phyloP scores from a whole-genome alignment of 2,888 invertebrate species.

The Lasioglossum lativentre region DNA sequence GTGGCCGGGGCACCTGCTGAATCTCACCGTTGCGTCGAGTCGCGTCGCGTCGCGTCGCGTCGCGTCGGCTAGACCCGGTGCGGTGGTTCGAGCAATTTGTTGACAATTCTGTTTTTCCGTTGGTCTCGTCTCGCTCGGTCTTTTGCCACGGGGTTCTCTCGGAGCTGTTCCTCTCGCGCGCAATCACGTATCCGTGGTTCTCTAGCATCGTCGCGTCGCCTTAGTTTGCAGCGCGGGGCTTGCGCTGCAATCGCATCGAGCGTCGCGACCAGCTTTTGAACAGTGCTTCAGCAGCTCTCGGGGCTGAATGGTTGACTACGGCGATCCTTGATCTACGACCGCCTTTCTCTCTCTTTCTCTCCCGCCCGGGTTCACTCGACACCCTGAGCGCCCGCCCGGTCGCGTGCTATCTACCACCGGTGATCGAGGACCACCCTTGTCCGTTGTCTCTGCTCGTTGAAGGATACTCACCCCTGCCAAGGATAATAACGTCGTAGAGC shows the following conservation, averaged over 20 bases:
- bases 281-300: slow-evolving; percentile 80
- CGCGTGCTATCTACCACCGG: slow-evolving; percentile 24
- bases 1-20: neutral
- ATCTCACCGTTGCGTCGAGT: no score
- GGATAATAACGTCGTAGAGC: slow-evolving; percentile 35
- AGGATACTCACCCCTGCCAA: slow-evolving; percentile 30
- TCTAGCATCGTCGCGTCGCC: slow-evolving; percentile 51
- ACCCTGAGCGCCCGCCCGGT: slow-evolving; percentile 20
- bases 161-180: slow-evolving; percentile 20
- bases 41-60: no score
- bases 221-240: slow-evolving; percentile 70
- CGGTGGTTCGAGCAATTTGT: slow-evolving; percentile 55
- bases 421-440: slow-evolving; percentile 3
- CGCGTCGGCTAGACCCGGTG: slow-evolving; percentile 32
- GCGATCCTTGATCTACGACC: slow-evolving; percentile 61
- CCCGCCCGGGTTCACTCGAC: slow-evolving; percentile 21
- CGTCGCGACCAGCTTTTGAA: slow-evolving; percentile 64
- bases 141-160: neutral
- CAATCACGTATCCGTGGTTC: slow-evolving; percentile 54
- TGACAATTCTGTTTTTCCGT: slow-evolving; percentile 42
- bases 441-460: slow-evolving; percentile 18
- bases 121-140: slow-evolving; percentile 41
- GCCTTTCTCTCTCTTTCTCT: slow-evolving; percentile 28
- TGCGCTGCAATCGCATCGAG: slow-evolving; percentile 74
- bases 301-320: slow-evolving; percentile 79